Evolutionary conservation across 2,113 vertebrate genomes (phyloP).

Genomic region (Phaethon lepturus): DNA sequence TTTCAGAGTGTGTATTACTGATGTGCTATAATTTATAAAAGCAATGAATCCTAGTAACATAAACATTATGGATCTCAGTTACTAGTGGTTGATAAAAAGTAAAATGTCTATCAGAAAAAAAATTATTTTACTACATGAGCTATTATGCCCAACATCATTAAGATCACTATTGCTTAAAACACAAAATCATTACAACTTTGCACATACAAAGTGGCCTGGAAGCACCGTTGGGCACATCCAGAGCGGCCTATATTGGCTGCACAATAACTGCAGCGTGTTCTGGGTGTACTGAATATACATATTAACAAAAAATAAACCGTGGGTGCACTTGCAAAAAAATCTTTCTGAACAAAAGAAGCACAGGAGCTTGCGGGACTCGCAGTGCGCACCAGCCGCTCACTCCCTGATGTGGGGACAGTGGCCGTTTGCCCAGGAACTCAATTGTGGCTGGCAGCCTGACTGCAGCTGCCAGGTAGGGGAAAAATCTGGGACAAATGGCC

Average conservation of each 20-base stretch:
- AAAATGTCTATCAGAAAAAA: neutral
- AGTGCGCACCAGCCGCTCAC: accelerated
- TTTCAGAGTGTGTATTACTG: neutral
- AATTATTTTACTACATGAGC: accelerated
- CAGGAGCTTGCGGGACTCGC: accelerated
- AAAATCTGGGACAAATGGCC: neutral
- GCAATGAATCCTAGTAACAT: accelerated
- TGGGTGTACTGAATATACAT: accelerated
- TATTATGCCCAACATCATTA: neutral
- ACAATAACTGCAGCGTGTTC: accelerated
- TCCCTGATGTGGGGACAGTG: accelerated
- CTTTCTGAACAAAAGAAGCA: neutral
- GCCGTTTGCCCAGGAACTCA: neutral
- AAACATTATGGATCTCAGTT: neutral
- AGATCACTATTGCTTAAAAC: neutral
- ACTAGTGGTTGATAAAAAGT: neutral
- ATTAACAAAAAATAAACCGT: neutral
- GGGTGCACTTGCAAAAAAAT: no score
- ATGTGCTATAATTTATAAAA: neutral
- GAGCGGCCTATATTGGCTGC: accelerated
- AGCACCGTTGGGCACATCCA: accelerated
- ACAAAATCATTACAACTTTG: neutral
- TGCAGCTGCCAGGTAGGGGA: accelerated
- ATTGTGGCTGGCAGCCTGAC: accelerated
- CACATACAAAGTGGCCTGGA: neutral